Conservation (phyloP, 2,888 invertebrate genomes). For the Desoria tigrina region DNA sequence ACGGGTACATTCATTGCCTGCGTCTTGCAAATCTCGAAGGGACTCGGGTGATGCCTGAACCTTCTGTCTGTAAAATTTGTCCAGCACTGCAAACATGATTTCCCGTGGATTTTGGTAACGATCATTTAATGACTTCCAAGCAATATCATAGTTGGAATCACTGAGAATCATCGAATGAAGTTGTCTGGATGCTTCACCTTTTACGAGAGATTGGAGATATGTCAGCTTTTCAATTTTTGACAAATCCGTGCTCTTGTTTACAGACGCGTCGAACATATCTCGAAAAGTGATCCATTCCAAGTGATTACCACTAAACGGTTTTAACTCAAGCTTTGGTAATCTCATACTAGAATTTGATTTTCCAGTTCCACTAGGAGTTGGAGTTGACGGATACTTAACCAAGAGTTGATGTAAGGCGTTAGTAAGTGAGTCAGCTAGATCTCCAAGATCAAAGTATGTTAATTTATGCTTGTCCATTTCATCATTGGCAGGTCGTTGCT, state of each 20-base stretch:
- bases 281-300: constrained; percentile 27
- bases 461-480: too few species aligned
- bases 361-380: too few species aligned
- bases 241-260: constrained; percentile 17
- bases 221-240: constrained; percentile 27
- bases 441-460: too few species aligned
- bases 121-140: constrained; percentile 18
- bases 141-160: constrained; percentile 25
- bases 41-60: not conserved
- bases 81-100: constrained; percentile 13
- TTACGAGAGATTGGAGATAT: constrained; percentile 16
- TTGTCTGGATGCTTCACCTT: constrained; percentile 26
- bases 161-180: constrained; percentile 10
- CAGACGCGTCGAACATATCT: constrained; percentile 20
- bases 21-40: constrained; percentile 21
- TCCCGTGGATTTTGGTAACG: constrained; percentile 30
- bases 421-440: too few species aligned
- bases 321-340: constrained; percentile 26
- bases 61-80: constrained; percentile 8
- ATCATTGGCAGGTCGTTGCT: too few species aligned
- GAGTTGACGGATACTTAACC: too few species aligned
- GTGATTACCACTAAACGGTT: constrained; percentile 24
- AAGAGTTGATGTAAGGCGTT: too few species aligned
- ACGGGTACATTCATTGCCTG: constrained; percentile 24
- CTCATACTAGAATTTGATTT: too few species aligned